Conservation (phyloP, 2,797 vertebrate genomes). For the Acestrorhynchus altus region DNA sequence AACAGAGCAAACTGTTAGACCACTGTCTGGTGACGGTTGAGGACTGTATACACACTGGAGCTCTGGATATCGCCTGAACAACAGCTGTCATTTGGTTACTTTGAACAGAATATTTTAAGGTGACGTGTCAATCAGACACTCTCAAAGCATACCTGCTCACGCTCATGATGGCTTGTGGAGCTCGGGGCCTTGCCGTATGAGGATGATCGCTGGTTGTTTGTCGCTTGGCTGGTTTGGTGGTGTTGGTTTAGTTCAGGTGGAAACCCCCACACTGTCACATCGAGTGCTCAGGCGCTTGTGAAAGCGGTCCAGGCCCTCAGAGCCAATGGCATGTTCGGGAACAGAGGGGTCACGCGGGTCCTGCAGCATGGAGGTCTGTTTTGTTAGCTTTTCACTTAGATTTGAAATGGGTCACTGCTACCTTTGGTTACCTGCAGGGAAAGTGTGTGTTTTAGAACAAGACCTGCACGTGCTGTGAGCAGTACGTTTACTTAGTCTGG, state of each 20-base stretch:
- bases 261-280: neutral
- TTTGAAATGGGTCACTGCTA: slow-evolving; percentile 2
- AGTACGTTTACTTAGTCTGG: neutral
- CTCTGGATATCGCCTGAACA: neutral
- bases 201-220: neutral
- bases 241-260: neutral
- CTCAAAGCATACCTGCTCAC: neutral
- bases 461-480: neutral
- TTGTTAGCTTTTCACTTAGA: slow-evolving; percentile 16
- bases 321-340: neutral
- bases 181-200: neutral
- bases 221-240: neutral
- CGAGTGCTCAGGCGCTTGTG: neutral
- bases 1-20: too few species aligned
- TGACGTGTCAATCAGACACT: neutral
- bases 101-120: neutral
- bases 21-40: too few species aligned
- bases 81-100: neutral
- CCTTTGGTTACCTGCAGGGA: neutral
- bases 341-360: neutral
- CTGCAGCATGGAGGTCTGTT: neutral
- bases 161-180: neutral
- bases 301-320: neutral
- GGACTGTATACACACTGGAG: neutral
- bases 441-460: neutral